These are phyloP conservation scores for Ciconia maguari DNA, from an alignment of 2,113 vertebrate genomes.

Conservation along the genomic window DNA sequence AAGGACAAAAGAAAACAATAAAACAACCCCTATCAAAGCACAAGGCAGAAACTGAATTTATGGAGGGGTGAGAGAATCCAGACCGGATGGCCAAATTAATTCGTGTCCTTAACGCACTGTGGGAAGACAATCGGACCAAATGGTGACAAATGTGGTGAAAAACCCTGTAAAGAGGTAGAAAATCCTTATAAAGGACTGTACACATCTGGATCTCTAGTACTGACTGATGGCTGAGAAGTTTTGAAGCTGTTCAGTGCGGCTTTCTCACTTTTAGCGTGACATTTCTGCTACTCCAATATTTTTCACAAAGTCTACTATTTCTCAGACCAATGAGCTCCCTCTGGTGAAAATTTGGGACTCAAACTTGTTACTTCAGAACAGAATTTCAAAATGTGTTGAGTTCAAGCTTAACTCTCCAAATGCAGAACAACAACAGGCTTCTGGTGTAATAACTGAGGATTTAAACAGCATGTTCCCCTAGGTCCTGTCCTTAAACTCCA, in stretches of 20 bases:
- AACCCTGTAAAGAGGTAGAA: not conserved
- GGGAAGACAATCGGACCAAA: not conserved
- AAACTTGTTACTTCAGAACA: not conserved
- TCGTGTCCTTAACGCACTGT: not conserved
- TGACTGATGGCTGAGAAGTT: not conserved
- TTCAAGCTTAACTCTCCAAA: not conserved
- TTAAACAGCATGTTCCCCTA: not conserved
- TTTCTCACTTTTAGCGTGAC: not conserved
- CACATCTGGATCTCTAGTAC: not conserved
- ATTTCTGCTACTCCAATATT: not conserved
- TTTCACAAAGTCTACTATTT: not conserved
- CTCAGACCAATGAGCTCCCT: not conserved
- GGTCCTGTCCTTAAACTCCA: not conserved
- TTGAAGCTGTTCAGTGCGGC: not conserved
- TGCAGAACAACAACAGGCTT: not conserved
- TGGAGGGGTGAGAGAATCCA: not conserved
- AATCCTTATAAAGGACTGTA: not conserved
- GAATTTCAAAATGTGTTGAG: not conserved
- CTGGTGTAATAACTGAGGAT: not conserved
- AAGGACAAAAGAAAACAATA: not conserved
- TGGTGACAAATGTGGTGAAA: not conserved
- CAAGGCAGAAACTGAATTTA: not conserved
- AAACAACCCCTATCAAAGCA: not conserved
- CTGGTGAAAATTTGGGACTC: not conserved
- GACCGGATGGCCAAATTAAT: not conserved